Conservation (phyloP, 2,888 invertebrate species). For the Stenichneumon culpator region DNA sequence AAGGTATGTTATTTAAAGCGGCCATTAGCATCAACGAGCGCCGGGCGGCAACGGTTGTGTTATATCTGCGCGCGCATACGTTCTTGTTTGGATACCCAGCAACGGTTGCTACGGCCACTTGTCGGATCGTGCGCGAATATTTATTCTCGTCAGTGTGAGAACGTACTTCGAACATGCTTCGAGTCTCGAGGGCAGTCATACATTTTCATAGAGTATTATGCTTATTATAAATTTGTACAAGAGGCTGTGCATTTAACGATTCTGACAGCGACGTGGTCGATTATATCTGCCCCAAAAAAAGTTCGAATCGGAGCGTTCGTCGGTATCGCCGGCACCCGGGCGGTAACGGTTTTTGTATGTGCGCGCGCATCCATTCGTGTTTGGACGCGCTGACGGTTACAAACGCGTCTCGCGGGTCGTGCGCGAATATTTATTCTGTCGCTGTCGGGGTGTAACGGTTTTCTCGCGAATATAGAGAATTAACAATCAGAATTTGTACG, state of each 20-base stretch:
- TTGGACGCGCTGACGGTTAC: not conserved
- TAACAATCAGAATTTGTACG: not conserved
- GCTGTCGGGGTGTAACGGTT: not conserved
- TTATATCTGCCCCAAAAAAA: not conserved
- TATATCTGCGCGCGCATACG: not conserved
- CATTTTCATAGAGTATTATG: not conserved
- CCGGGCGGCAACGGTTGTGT: not conserved
- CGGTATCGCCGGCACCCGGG: not conserved
- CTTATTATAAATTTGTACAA: too few species aligned
- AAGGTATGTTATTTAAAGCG: not conserved
- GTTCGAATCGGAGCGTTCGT: not conserved
- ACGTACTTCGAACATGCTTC: not conserved
- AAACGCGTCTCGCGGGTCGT: too few species aligned
- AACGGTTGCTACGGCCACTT: not conserved
- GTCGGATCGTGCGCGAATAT: not conserved
- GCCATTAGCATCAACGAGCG: not conserved
- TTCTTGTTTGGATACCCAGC: not conserved
- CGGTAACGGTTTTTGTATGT: not conserved
- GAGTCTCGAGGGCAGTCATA: not conserved
- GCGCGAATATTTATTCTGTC: not conserved
- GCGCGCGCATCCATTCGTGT: not conserved
- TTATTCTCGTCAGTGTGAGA: not conserved
- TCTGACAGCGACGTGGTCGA: not conserved
- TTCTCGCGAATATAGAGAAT: not conserved
- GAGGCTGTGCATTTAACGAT: not conserved